Base-by-base conservation (phyloP, 2,888 invertebrate species). In the Drosophila parthenogenetica region DNA sequence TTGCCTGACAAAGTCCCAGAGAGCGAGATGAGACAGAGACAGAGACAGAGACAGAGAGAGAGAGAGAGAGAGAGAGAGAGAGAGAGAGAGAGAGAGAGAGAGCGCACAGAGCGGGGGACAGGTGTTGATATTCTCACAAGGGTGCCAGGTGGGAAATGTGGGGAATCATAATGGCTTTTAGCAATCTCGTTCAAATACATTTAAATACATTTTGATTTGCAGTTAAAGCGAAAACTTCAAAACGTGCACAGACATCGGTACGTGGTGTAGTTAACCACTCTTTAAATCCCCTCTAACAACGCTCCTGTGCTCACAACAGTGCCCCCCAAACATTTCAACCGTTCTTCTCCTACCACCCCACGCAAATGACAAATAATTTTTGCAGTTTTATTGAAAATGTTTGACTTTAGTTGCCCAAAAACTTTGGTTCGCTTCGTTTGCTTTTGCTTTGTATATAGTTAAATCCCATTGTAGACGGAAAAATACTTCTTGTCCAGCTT, bases 151-250 rank as follows among this genome's bases (percentile, higher is more conserved):
- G 11, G 7, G 11, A 16, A 4, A 8, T 13, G 35, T 11, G 48
- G 2, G 29, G 1, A 16, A 3, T 5, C 22, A 19, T 10, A 48
- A 37, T 45, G 39, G 53, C 51, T 60, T 62, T 63, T 57, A 77
- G 65, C 59, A 71, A 76, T 69, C 78, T 74, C 59, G 75, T 55
- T 69, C 63, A 85, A 85, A 85, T 82, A 79, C 80, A 74, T 85
- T 87, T 82, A 85, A 87, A 85, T 87, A 84, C 80, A 85, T 85
- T 85, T 85, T 85, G 88, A 85, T 87, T 85, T 85, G 74, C 88
- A 75, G 83, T 75, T 87, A 76, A 85, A 70, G 70, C 65, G 74
- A 62, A 76, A 78, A 80, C 78, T 78, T 61, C 49, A 68, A 66
- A 82, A 87, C 81, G 79, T 84, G 73, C 71, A 43, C 48, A 46